Evolutionary conservation across 2,797 vertebrate species (phyloP).

Genomic region (Ctenochaetus hawaiiensis): DNA sequence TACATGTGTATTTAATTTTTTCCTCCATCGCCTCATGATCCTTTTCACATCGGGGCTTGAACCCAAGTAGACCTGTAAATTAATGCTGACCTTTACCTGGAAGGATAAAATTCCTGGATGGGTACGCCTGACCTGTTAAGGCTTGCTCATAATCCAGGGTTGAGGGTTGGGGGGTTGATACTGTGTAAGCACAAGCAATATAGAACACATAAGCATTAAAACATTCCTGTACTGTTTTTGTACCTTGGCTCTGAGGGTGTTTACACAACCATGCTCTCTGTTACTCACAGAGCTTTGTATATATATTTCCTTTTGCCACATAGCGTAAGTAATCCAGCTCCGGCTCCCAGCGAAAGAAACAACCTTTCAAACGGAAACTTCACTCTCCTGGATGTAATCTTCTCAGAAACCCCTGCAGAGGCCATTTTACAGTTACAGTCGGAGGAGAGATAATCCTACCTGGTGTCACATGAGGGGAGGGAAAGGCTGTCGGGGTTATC

Average conservation of each 20-base stretch:
- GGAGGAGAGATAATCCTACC: slow-evolving; percentile 72
- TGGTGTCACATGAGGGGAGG: slow-evolving; percentile 68
- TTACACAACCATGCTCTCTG: not conserved
- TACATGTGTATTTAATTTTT: too few relatives aligned
- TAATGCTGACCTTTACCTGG: too few relatives aligned
- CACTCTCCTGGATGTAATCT: slow-evolving; percentile 66
- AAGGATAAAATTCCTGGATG: too few relatives aligned
- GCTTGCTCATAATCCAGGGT: too few relatives aligned
- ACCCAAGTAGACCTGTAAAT: too few relatives aligned
- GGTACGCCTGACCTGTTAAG: too few relatives aligned
- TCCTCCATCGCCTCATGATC: too few relatives aligned
- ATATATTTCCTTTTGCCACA: slow-evolving; percentile 6
- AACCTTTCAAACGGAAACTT: slow-evolving; percentile 49
- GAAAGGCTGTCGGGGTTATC: slow-evolving; percentile 68
- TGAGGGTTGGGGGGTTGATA: too few relatives aligned
- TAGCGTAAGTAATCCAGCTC: slow-evolving; percentile 55
- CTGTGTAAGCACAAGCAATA: too few relatives aligned
- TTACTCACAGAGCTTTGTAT: not conserved
- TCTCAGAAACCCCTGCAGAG: slow-evolving; percentile 68
- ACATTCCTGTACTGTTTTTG: slow-evolving; percentile 1
- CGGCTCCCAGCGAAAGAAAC: slow-evolving; percentile 37
- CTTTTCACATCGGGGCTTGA: too few relatives aligned
- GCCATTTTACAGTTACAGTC: slow-evolving; percentile 70
- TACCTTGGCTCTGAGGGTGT: too few relatives aligned
- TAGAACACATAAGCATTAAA: too few relatives aligned